A percentile compares a stretch with the other conserved stretches of the same genome.
Conservation (phyloP, 2,797 vertebrate species). For the Lagodon rhomboides region DNA sequence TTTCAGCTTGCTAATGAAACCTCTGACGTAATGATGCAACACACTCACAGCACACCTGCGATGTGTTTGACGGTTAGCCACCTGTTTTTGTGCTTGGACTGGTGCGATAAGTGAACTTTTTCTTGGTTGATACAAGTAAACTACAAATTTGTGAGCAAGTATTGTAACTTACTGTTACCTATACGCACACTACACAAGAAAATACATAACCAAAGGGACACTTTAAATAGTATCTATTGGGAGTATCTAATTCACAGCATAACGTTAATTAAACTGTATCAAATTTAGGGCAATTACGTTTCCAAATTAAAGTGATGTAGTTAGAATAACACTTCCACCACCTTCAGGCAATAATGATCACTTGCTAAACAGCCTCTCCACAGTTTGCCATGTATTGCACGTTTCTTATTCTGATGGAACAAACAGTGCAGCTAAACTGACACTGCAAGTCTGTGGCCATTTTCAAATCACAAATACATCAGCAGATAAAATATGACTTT, state of each 20-base stretch:
- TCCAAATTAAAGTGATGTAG: background rate
- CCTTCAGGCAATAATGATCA: background rate
- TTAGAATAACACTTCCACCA: background rate
- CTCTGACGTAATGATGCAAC: constrained; percentile 28
- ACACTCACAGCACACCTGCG: constrained; percentile 27
- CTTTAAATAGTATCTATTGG: background rate
- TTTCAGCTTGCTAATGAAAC: constrained; percentile 20
- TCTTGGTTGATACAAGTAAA: background rate
- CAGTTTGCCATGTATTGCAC: background rate
- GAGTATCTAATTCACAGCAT: background rate
- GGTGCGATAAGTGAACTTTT: background rate
- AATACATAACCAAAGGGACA: background rate
- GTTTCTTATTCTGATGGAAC: constrained; percentile 8
- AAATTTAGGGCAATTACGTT: background rate
- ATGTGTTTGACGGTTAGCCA: constrained; percentile 12
- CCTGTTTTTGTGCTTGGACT: constrained; percentile 2
- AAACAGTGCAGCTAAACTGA: constrained; percentile 32
- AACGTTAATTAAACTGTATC: background rate
- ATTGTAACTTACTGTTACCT: background rate
- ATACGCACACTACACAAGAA: background rate
- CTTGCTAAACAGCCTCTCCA: background rate
- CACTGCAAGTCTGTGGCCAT: constrained; percentile 14
- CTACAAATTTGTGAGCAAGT: background rate
- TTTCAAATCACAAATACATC: constrained; percentile 51
- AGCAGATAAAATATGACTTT: constrained; percentile 47